Base-by-base conservation (phyloP, 2,797 vertebrate species). In the Meda fulgida region DNA sequence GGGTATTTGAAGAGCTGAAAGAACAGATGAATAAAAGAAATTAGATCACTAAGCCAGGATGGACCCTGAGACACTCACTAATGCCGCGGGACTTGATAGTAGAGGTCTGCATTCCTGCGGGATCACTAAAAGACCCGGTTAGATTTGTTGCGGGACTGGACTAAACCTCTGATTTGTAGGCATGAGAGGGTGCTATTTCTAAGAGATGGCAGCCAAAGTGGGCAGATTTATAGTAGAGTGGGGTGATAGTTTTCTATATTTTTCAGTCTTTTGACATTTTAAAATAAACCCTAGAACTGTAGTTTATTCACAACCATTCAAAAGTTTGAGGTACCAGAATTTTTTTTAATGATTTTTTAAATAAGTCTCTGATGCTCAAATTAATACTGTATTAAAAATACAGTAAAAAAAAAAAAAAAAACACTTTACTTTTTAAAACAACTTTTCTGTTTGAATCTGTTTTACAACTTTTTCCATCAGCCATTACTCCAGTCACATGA, bases 1-100 rank as follows among this genome's bases (percentile, higher is more conserved):
- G 98, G 98, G 92, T 97, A 89, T 87, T 99, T 97, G 94, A 99
- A 99, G 86, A 99, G 94, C 98, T 99, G 72, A 46, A 63, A 55
- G 29, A 31, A 36, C n/a, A 16, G 13, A 23, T 36, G 63, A 79
- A 85, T 34, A 70, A 55, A 29, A 51, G 21, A 53, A 38, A 48
- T 9, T 10, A 21, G 16, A 71, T 70, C 13, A 51, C 9, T 26
- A 19, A 58, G n/a, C 38, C 34, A 21, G 66, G 84, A 72, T 1
- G 21, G 18, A 80, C 38, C 5, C 48, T 0, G 14, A 36, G 31
- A 60, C 2, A 4, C 18, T 70, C 38, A 36, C 38, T 38, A 60
- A 79, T 51, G 83, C 31, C 14, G 6, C 16, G 2, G 48, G 63
- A 46, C 19, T 60, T 78, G 65, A 84, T 36, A 2, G 10, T 4